Evolutionary conservation across 2,888 invertebrate species (phyloP).

Genomic region (Hemistola chrysoprasaria): DNA sequence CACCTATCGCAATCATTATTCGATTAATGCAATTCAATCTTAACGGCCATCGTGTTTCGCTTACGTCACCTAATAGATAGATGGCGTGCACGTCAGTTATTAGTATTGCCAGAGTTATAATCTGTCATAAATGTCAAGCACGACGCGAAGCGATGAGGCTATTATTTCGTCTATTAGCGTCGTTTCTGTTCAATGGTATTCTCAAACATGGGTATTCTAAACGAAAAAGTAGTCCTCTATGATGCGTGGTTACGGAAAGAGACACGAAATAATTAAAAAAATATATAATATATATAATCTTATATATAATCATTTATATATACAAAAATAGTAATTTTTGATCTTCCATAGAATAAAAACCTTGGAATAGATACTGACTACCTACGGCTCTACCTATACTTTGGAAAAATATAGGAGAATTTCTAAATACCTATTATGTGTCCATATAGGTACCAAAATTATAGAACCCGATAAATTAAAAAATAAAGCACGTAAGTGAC

Average conservation of each 20-base stretch:
- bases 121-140: constrained; percentile 77
- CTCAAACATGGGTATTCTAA: constrained; percentile 59
- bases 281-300: constrained; percentile 44
- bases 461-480: too few species aligned
- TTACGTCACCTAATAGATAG: constrained; percentile 71
- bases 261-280: constrained; percentile 62
- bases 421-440: too few species aligned
- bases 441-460: too few species aligned
- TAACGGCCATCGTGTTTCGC: constrained; percentile 52
- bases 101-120: constrained; percentile 68
- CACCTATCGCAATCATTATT: constrained; percentile 33
- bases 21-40: constrained; percentile 63
- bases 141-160: constrained; percentile 55
- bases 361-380: too few species aligned
- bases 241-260: constrained; percentile 55
- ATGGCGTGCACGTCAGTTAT: constrained; percentile 71
- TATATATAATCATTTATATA: too few species aligned
- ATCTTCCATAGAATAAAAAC: too few species aligned
- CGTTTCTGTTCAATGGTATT: constrained; percentile 35
- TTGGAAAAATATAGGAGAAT: too few species aligned
- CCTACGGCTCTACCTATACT: too few species aligned
- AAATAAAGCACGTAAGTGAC: too few species aligned
- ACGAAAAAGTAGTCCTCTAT: constrained; percentile 58
- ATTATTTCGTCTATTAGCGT: constrained; percentile 67
- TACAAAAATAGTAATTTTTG: too few species aligned